Conservation (phyloP, 2,797 vertebrate genomes). For the Macropus fuliginosus region DNA sequence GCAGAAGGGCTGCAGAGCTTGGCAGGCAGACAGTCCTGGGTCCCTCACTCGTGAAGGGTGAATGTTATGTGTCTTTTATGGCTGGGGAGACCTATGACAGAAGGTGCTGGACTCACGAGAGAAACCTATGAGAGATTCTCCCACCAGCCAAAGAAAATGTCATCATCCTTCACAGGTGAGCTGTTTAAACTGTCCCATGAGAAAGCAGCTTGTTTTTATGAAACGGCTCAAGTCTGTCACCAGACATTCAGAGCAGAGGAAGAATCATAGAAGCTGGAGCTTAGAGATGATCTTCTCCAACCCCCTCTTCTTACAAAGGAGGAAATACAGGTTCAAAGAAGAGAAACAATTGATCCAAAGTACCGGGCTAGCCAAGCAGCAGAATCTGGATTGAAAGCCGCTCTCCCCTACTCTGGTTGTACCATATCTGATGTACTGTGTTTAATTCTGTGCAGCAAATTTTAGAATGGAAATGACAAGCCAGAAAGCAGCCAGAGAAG, state of each 20-base stretch:
- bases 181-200: constrained; percentile 6
- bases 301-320: background rate
- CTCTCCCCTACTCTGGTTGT: background rate
- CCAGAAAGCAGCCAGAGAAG: background rate
- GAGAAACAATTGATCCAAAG: background rate
- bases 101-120: background rate
- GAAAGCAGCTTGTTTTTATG: constrained; percentile 57
- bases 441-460: background rate
- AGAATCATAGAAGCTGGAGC: background rate
- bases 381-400: background rate
- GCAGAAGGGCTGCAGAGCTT: background rate
- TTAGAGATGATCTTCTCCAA: background rate
- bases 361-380: background rate
- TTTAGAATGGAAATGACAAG: background rate
- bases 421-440: background rate
- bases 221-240: constrained; percentile 53
- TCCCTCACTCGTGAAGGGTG: constrained; percentile 38
- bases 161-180: constrained; percentile 57
- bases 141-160: constrained; percentile 15
- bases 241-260: constrained; percentile 52
- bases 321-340: background rate
- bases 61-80: constrained; percentile 34
- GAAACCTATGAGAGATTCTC: constrained; percentile 42
- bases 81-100: constrained; percentile 31
- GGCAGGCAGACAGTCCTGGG: background rate